Conservation (phyloP, 2,113 vertebrate species). For the Monarcha castaneiventris region DNA sequence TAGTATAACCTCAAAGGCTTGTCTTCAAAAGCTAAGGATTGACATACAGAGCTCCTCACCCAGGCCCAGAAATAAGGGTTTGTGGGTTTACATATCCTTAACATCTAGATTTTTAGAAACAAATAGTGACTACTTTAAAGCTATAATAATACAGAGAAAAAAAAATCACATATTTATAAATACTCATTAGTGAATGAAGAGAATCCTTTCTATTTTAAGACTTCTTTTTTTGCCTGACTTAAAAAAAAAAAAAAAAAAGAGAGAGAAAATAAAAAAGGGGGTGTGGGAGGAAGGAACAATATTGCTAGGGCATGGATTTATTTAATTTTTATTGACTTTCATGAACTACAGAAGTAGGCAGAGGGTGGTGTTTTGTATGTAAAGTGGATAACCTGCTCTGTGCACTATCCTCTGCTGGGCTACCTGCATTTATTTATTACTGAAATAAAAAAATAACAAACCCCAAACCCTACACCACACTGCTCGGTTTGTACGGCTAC, state of each 20-base stretch:
- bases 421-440: neutral
- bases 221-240: neutral
- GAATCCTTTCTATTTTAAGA: neutral
- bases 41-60: neutral
- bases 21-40: neutral
- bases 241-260: fast-evolving
- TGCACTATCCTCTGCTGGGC: neutral
- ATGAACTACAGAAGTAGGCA: neutral
- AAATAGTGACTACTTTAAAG: neutral
- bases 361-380: neutral
- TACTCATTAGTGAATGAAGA: neutral
- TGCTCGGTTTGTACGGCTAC: neutral
- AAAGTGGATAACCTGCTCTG: neutral
- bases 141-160: neutral
- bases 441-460: neutral
- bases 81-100: neutral
- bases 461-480: fast-evolving
- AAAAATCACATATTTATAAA: neutral
- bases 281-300: neutral
- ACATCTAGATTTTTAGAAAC: neutral
- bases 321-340: neutral
- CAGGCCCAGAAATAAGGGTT: neutral
- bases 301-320: neutral
- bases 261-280: fast-evolving
- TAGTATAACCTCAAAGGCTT: conserved; percentile 77